phyloP scores from a whole-genome alignment of 2,113 vertebrate genomes.

The Geococcyx californianus region DNA sequence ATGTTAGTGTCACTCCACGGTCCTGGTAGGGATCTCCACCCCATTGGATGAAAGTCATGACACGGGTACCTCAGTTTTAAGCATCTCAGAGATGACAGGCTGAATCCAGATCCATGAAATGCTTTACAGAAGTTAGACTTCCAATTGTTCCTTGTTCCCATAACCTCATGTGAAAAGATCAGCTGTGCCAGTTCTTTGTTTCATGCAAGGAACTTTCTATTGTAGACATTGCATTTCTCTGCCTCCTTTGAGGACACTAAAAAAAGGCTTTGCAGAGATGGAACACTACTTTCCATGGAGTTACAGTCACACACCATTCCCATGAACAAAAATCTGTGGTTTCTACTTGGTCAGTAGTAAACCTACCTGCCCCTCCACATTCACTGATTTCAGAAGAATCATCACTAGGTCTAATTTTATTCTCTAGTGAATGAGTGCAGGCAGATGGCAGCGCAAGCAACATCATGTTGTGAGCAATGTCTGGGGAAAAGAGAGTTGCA shows the following conservation, averaged over 20 bases:
- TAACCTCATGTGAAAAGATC: background rate
- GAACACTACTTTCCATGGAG: background rate
- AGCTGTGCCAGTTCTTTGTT: background rate
- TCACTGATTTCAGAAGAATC: background rate
- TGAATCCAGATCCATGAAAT: background rate
- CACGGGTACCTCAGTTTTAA: background rate
- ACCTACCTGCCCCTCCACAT: background rate
- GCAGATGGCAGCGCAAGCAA: background rate
- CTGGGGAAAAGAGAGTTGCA: background rate
- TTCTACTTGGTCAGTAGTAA: background rate
- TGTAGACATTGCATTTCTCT: background rate
- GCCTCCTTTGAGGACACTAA: background rate
- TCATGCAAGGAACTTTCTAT: background rate
- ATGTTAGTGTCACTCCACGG: background rate
- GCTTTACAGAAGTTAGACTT: background rate
- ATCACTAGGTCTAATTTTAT: background rate
- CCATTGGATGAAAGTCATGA: background rate
- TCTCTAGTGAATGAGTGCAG: background rate
- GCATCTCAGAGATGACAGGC: background rate
- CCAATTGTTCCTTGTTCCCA: background rate
- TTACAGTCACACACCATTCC: background rate
- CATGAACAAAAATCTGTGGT: background rate
- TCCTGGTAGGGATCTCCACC: background rate
- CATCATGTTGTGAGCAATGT: background rate
- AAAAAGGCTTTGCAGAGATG: background rate